phyloP scores from a whole-genome alignment of 2,113 vertebrate species.

The Mus spicilegus region DNA sequence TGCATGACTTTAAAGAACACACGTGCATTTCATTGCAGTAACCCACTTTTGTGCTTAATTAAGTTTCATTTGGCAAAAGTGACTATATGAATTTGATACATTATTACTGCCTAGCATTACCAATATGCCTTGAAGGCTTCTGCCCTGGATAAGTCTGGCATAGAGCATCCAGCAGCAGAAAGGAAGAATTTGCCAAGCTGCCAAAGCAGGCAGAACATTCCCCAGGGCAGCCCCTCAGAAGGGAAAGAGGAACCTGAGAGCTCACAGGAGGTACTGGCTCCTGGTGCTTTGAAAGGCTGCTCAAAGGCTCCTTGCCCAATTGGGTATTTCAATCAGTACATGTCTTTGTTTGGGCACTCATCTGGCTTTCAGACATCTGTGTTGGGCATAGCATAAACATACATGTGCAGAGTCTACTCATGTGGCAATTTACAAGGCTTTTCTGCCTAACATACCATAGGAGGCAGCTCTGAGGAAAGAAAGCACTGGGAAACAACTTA shows the following conservation, averaged over 20 bases:
- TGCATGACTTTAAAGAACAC: conserved; percentile 64
- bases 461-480: neutral
- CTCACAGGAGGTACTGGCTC: neutral
- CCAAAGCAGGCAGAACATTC: conserved; percentile 22
- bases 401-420: neutral
- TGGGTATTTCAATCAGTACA: neutral
- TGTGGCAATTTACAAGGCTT: neutral
- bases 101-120: conserved; percentile 64
- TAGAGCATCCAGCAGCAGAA: conserved; percentile 37
- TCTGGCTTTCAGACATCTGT: neutral
- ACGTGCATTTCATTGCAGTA: conserved; percentile 78
- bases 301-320: neutral
- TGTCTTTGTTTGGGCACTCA: neutral
- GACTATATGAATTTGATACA: conserved; percentile 72
- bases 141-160: conserved; percentile 39
- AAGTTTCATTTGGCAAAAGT: conserved; percentile 80
- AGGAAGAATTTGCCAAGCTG: conserved; percentile 47
- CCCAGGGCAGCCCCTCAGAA: neutral
- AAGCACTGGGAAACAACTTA: neutral
- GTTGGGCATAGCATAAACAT: neutral
- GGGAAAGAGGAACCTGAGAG: neutral
- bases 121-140: conserved; percentile 49
- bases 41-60: conserved; percentile 80
- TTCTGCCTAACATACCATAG: neutral
- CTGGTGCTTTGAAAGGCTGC: neutral